Conservation (phyloP, 2,797 vertebrate species). For the Schizopygopsis pylzovi region DNA sequence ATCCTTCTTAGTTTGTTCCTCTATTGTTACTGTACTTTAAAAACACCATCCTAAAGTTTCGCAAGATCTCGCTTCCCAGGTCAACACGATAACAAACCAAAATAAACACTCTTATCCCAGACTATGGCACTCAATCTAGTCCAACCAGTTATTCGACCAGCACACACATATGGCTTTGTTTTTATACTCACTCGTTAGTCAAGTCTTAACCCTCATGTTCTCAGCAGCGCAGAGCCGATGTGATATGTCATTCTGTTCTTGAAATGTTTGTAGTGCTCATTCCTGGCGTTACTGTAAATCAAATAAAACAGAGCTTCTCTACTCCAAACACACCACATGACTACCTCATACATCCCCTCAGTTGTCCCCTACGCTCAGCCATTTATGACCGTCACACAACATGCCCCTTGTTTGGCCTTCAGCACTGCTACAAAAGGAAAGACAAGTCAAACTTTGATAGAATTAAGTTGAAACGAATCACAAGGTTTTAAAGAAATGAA, state of each 20-base stretch:
- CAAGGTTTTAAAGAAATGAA: neutral
- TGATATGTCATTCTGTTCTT: slow-evolving; percentile 54
- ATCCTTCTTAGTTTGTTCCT: neutral
- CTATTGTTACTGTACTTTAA: neutral
- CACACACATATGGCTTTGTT: slow-evolving; percentile 22
- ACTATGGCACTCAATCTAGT: slow-evolving; percentile 20
- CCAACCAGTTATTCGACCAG: slow-evolving; percentile 46
- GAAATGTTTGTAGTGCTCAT: slow-evolving; percentile 62
- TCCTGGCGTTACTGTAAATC: slow-evolving; percentile 55
- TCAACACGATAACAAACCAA: slow-evolving; percentile 9
- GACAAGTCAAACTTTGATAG: neutral
- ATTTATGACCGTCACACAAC: slow-evolving; percentile 49
- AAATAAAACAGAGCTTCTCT: slow-evolving; percentile 63
- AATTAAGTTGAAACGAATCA: neutral
- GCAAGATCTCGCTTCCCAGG: neutral
- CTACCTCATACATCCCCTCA: slow-evolving; percentile 49
- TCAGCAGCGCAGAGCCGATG: slow-evolving; percentile 20
- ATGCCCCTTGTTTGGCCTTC: neutral
- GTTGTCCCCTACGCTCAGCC: slow-evolving; percentile 48
- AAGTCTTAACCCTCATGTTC: slow-evolving; percentile 44
- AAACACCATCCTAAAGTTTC: neutral
- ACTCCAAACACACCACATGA: slow-evolving; percentile 60
- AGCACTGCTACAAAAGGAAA: neutral
- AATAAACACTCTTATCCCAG: slow-evolving; percentile 45
- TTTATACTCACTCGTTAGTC: slow-evolving; percentile 2